These are phyloP conservation scores for Lutraria rhynchaena DNA, from an alignment of 1,140 invertebrate genomes.

Conservation along the genomic window DNA sequence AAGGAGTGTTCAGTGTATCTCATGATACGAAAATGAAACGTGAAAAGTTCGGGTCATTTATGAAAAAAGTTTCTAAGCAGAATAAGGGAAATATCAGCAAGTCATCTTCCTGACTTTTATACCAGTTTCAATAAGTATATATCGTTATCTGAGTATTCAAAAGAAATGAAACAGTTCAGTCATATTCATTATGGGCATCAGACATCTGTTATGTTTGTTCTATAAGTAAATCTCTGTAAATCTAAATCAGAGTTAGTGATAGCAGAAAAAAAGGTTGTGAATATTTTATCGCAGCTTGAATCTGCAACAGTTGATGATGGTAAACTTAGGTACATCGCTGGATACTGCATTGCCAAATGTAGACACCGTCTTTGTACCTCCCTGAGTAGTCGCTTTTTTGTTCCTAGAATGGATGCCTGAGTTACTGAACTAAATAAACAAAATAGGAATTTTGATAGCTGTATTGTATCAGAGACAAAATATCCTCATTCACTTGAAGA, in stretches of 20 bases:
- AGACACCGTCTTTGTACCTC: slow-evolving; percentile 3
- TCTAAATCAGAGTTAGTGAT: neutral
- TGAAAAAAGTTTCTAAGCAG: too few relatives aligned
- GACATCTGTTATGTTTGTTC: neutral
- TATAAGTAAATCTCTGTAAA: neutral
- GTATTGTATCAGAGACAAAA: neutral
- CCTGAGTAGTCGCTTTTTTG: neutral
- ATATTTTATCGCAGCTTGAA: neutral
- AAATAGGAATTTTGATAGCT: neutral
- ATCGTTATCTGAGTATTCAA: neutral
- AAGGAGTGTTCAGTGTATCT: too few relatives aligned
- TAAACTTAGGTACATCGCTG: slow-evolving; percentile 16
- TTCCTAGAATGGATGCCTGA: slow-evolving; percentile 34
- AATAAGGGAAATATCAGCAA: too few relatives aligned
- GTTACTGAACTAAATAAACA: neutral
- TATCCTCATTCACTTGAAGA: slow-evolving; percentile 6
- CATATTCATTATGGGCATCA: neutral
- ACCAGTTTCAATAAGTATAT: neutral
- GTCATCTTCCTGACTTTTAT: neutral
- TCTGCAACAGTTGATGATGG: neutral
- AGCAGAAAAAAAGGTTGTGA: too few relatives aligned
- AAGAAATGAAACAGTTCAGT: neutral
- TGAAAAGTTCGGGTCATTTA: too few relatives aligned
- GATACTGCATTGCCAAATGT: slow-evolving; percentile 20
- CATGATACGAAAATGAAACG: too few relatives aligned